A percentile compares a stretch with the other conserved stretches of the same genome.
Evolutionary conservation across 2,888 invertebrate species (phyloP).

Genomic region (Orthosia gracilis): DNA sequence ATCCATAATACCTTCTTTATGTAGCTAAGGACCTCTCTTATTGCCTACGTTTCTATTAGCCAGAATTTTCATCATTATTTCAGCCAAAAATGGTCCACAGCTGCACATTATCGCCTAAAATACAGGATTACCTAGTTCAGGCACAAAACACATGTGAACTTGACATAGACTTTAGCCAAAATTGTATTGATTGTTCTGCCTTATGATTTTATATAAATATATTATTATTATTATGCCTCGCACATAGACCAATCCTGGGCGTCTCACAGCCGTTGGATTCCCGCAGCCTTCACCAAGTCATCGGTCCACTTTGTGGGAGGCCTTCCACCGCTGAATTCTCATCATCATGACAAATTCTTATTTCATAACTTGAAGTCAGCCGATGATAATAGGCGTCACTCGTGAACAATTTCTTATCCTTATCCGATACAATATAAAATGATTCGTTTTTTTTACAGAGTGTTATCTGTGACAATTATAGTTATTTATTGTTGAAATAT

Average conservation of each 20-base stretch:
- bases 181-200: too few relatives aligned
- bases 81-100: too few relatives aligned
- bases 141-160: too few relatives aligned
- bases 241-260: too few relatives aligned
- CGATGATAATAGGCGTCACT: background rate
- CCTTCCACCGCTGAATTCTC: background rate
- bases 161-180: too few relatives aligned
- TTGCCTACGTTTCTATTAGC: background rate
- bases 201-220: too few relatives aligned
- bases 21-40: background rate
- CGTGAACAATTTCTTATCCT: slow-evolving; percentile 2
- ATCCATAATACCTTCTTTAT: background rate
- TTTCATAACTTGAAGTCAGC: slow-evolving; percentile 12
- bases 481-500: slow-evolving; percentile 15
- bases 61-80: background rate
- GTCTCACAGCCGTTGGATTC: fast-evolving
- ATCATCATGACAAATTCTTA: background rate
- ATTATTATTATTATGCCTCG: too few relatives aligned
- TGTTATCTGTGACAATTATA: slow-evolving; percentile 20
- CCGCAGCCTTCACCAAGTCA: too few relatives aligned
- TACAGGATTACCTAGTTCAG: too few relatives aligned
- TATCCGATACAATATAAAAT: slow-evolving; percentile 8
- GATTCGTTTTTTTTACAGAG: slow-evolving; percentile 19
- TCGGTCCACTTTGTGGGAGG: too few relatives aligned
- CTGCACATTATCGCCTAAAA: too few relatives aligned